Conservation (phyloP, 2,888 invertebrate species). For the Cepaea hortensis region DNA sequence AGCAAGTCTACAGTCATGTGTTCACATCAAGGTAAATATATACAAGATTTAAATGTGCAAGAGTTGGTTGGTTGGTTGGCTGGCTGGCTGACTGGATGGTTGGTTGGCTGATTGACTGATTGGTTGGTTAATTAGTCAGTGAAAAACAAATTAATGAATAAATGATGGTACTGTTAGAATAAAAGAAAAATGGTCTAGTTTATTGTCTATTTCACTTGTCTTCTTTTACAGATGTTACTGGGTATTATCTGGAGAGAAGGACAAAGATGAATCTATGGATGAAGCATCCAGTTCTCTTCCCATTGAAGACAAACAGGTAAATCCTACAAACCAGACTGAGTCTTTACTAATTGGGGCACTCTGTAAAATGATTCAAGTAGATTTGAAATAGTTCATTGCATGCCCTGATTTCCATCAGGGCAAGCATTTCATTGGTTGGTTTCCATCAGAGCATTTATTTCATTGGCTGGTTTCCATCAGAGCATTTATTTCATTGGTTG, state of each 20-base stretch:
- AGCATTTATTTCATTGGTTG: too few species aligned
- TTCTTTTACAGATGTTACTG: constrained; percentile 65
- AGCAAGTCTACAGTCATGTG: constrained; percentile 70
- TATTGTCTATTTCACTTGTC: background rate
- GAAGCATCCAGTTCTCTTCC: constrained; percentile 30
- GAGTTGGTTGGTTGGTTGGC: too few species aligned
- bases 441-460: too few species aligned
- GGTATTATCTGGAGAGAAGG: constrained; percentile 65
- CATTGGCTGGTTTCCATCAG: too few species aligned
- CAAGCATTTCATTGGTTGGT: too few species aligned
- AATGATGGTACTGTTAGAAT: background rate
- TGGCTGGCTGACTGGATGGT: too few species aligned
- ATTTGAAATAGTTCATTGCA: too few species aligned
- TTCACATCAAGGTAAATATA: constrained; percentile 65
- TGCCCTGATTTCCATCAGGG: too few species aligned
- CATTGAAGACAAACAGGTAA: constrained; percentile 37
- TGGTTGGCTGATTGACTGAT: too few species aligned
- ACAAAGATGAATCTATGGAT: constrained; percentile 49
- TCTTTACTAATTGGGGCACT: too few species aligned
- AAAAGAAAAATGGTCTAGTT: background rate
- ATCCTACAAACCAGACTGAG: background rate
- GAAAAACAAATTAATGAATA: background rate
- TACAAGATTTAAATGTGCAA: constrained; percentile 55
- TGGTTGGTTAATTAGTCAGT: background rate
- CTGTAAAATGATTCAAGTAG: too few species aligned